These are phyloP conservation scores for Myioborus miniatus DNA, from an alignment of 2,797 vertebrate species.

Conservation along the genomic window DNA sequence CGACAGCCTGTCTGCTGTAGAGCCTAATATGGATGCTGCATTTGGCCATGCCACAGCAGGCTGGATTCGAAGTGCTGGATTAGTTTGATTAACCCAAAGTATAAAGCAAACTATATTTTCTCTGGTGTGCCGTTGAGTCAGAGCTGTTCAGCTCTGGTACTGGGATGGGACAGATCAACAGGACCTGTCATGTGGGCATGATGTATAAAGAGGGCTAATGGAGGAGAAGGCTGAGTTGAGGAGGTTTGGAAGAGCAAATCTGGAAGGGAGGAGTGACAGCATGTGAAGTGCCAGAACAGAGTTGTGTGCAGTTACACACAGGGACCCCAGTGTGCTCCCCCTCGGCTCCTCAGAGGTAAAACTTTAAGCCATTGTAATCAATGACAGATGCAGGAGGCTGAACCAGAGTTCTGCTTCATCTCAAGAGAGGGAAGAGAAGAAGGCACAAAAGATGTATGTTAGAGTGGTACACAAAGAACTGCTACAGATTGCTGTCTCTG, in stretches of 20 bases:
- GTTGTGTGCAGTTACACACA: background rate
- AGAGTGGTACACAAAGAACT: background rate
- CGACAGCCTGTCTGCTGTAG: background rate
- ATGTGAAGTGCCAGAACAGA: background rate
- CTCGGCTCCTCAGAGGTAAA: background rate
- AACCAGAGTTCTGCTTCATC: conserved; percentile 1
- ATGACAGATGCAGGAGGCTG: background rate
- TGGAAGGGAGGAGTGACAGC: background rate
- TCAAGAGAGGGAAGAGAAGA: background rate
- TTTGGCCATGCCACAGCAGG: background rate
- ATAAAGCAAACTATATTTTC: background rate
- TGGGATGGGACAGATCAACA: background rate
- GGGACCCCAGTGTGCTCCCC: background rate
- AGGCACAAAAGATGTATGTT: background rate
- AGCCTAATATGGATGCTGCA: background rate
- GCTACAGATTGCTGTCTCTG: background rate
- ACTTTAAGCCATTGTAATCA: background rate
- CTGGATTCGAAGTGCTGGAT: background rate
- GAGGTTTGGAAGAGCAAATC: background rate
- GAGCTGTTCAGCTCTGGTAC: background rate
- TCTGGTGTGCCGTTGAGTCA: background rate
- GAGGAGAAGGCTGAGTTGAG: background rate
- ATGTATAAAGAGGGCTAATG: background rate
- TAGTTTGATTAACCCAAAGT: background rate
- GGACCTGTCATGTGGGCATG: accelerated